A percentile compares a stretch with the other conserved stretches of the same genome.
phyloP scores from a whole-genome alignment of 2,888 invertebrate genomes.

The Trisateles emortualis region DNA sequence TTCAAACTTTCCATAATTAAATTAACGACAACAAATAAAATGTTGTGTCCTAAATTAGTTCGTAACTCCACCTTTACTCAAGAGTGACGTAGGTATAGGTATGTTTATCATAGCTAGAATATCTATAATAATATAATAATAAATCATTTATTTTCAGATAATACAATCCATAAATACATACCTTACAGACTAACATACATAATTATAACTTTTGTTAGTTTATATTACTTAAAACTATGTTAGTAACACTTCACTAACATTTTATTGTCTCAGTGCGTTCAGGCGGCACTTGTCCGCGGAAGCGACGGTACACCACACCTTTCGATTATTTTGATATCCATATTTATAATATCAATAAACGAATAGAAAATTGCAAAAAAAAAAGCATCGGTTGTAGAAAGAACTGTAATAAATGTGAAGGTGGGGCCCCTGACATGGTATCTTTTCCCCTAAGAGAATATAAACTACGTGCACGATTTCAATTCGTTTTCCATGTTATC shows the following conservation, averaged over 20 bases:
- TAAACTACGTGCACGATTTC: slow-evolving; percentile 48
- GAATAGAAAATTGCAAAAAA: background rate
- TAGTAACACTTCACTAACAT: too few species aligned
- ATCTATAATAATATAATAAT: too few species aligned
- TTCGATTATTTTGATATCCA: too few species aligned
- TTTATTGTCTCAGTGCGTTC: too few species aligned
- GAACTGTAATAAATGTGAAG: background rate
- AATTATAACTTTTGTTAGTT: too few species aligned
- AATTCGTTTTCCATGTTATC: slow-evolving; percentile 60
- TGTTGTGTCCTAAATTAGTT: slow-evolving; percentile 61
- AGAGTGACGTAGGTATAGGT: slow-evolving; percentile 45
- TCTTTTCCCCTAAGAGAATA: background rate
- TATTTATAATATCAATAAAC: too few species aligned
- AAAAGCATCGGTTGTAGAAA: background rate
- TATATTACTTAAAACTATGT: too few species aligned
- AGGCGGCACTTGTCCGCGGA: too few species aligned
- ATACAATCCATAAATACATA: too few species aligned
- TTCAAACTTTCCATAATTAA: slow-evolving; percentile 56
- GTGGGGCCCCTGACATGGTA: background rate
- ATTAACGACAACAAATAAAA: slow-evolving; percentile 63
- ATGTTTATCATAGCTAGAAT: slow-evolving; percentile 12
- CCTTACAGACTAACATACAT: too few species aligned
- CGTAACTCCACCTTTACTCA: slow-evolving; percentile 53
- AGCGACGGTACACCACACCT: too few species aligned
- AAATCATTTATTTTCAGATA: too few species aligned